Evolutionary conservation across 2,797 vertebrate genomes (phyloP).

Genomic region (Crypturellus tataupa): DNA sequence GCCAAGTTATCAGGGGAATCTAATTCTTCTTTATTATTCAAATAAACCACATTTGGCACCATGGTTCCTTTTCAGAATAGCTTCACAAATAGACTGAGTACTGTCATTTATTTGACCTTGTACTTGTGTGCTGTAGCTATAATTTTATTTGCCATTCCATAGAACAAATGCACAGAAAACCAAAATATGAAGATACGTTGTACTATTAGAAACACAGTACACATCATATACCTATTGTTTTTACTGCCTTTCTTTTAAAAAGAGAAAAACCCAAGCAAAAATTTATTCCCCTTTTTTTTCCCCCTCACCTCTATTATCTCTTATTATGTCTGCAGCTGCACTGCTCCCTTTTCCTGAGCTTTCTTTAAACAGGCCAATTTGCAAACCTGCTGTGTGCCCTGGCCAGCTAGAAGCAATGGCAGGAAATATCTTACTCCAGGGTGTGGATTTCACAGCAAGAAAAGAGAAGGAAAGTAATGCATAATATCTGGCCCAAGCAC

Average conservation of each 20-base stretch:
- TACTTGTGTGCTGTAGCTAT: conserved; percentile 80
- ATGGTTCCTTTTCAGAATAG: conserved; percentile 86
- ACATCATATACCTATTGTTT: conserved; percentile 44
- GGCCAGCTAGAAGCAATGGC: conserved; percentile 4
- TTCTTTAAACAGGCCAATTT: conserved; percentile 58
- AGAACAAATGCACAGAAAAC: conserved; percentile 78
- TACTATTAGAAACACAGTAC: conserved; percentile 22
- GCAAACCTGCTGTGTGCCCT: conserved; percentile 41
- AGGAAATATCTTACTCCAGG: conserved; percentile 11
- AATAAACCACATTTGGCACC: conserved; percentile 88
- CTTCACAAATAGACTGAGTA: conserved; percentile 89
- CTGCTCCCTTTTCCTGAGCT: conserved; percentile 49
- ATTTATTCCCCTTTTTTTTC: conserved; percentile 5
- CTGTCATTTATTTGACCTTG: conserved; percentile 88
- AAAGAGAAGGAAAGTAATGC: background rate
- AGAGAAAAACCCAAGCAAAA: conserved; percentile 44
- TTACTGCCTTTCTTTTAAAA: conserved; percentile 53
- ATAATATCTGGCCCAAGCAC: background rate
- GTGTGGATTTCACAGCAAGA: background rate
- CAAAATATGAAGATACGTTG: conserved; percentile 69
- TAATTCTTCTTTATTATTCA: conserved; percentile 91
- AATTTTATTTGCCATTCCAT: conserved; percentile 84
- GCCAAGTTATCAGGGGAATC: conserved; percentile 88
- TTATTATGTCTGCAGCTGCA: conserved; percentile 50
- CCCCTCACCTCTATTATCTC: conserved; percentile 61